Evolutionary conservation across 2,113 vertebrate species (phyloP).

Genomic region (Terrapene triunguis): DNA sequence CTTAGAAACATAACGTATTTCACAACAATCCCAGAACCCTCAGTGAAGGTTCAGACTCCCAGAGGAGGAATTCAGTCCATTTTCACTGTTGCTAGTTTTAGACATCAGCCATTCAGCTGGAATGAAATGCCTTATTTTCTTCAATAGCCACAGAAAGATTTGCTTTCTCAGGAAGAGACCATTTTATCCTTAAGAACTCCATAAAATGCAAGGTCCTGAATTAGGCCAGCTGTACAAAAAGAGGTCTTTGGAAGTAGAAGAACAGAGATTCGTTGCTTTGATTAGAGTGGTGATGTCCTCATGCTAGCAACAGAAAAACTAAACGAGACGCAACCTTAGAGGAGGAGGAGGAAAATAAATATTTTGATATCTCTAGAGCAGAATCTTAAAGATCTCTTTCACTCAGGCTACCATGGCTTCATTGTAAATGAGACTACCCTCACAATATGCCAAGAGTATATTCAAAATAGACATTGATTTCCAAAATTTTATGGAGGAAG

Average conservation of each 20-base stretch:
- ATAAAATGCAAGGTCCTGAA: neutral
- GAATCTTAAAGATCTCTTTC: neutral
- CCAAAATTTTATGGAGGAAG: neutral
- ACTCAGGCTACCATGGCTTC: neutral
- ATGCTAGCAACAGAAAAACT: neutral
- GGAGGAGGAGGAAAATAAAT: neutral
- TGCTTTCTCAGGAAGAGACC: neutral
- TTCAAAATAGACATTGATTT: neutral
- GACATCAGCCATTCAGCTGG: neutral
- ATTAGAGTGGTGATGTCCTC: neutral
- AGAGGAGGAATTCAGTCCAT: neutral
- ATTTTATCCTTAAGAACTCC: neutral
- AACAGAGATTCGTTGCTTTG: neutral
- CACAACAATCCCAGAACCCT: neutral
- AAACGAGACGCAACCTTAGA: neutral
- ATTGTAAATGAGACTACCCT: neutral
- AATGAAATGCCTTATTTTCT: neutral
- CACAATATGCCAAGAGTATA: neutral
- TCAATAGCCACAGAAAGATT: neutral
- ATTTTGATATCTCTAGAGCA: neutral
- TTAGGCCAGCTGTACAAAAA: neutral
- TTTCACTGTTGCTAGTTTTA: neutral
- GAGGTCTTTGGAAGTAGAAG: neutral
- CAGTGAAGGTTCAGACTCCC: neutral
- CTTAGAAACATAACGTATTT: rapidly evolving